Base-by-base conservation (phyloP, 2,113 vertebrate species). In the Sphyrna mokarran region DNA sequence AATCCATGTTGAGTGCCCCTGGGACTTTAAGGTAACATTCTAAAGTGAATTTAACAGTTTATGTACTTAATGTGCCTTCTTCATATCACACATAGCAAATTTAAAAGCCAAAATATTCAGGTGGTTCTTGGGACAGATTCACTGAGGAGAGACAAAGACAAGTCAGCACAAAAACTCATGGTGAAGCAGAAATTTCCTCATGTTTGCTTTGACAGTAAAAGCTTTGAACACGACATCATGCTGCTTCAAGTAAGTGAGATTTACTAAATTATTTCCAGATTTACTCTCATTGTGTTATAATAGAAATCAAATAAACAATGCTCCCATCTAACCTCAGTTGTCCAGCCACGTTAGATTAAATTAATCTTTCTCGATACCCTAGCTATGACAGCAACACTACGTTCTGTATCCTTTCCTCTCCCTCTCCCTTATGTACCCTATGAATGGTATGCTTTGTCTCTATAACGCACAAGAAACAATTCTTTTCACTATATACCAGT, bases 141-240 rank as follows among this genome's bases (percentile, higher is more conserved):
- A 70, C 37, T 94, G 63, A 26, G 1, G 0, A 63, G 61, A 63
- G 61, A 63, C 61, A 20, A 76, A 66, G 13, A 40, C 20, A 48
- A 43, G 2, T 26, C 93, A 23, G 6, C 40, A 23, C 66, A 94
- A 70, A n/a, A 48, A 48, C 4, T 94, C 22, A 70, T 10, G 37
- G 68, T 94, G 66, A 94, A 94, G 68, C n/a, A 70, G 66, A 43
- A 94, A 94, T 14, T 94, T 37, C 93, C 93, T 66, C 22, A 94
- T 43, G 0, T 13, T 40, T 43, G 63, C 20, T 94, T 29, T 70
- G 20, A 94, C 40, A 26, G 5, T 5, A 14, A 29, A 23, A 94
- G 2, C 93, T 43, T 3, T 40, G 66, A 94, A 94, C 14, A 94
- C 70, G 93, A 94, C 22, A 94, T 94, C 68, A 94, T 94, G 93